Percentiles rank a stretch among this genome's conserved stretches.
phyloP scores from a whole-genome alignment of 2,888 invertebrate species.

The Trissolcus japonicus region DNA sequence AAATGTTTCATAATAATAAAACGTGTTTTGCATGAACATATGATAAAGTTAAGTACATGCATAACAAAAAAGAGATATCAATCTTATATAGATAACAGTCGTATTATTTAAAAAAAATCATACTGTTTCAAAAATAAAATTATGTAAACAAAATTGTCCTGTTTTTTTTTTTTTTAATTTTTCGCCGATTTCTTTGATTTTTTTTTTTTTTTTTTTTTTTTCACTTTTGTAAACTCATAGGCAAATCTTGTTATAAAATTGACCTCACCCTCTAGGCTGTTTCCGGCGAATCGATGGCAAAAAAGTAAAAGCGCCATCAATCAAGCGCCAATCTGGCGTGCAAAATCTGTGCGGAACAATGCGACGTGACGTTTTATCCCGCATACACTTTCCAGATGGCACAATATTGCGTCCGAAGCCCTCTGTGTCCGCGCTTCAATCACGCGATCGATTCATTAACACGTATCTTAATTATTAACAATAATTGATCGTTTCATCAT shows the following conservation, averaged over 20 bases:
- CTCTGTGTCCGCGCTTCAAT: slow-evolving; percentile 25
- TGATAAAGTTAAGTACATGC: too few species aligned
- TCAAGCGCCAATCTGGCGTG: slow-evolving; percentile 25
- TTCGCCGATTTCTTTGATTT: too few species aligned
- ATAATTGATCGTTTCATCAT: slow-evolving; percentile 11
- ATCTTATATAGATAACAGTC: too few species aligned
- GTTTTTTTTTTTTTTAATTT: too few species aligned
- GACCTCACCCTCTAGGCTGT: slow-evolving; percentile 3
- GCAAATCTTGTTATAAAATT: not conserved
- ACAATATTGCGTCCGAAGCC: slow-evolving; percentile 19
- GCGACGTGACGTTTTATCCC: slow-evolving; percentile 6
- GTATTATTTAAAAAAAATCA: too few species aligned
- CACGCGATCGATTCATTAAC: slow-evolving; percentile 43
- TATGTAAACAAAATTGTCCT: too few species aligned
- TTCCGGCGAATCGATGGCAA: not conserved
- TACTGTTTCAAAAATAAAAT: too few species aligned
- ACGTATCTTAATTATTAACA: slow-evolving; percentile 47
- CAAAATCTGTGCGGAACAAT: slow-evolving; percentile 39
- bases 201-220: too few species aligned
- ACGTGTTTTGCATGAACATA: too few species aligned
- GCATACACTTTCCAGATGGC: slow-evolving; percentile 37
- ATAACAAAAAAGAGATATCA: too few species aligned
- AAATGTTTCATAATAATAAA: too few species aligned
- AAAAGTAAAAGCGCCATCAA: slow-evolving; percentile 44
- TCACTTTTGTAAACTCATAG: too few species aligned